Conservation (phyloP, 2,797 vertebrate species). For the Apogon hyalosoma region DNA sequence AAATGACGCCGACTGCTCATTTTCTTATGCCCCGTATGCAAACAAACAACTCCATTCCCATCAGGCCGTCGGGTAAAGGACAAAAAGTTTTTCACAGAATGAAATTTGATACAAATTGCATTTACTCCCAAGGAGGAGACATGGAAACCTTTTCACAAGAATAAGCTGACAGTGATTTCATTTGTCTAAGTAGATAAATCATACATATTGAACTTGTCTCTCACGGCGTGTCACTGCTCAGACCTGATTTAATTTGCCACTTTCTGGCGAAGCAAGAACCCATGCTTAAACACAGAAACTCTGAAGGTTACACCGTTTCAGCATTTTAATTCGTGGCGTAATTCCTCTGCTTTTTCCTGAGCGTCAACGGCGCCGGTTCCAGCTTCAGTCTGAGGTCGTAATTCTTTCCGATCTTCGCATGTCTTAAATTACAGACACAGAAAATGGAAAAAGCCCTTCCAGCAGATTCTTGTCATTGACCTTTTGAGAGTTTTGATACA, state of each 20-base stretch:
- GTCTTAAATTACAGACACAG: slow-evolving; percentile 17
- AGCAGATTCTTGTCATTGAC: slow-evolving; percentile 15
- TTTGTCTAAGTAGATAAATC: slow-evolving; percentile 91
- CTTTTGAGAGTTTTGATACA: slow-evolving; percentile 28
- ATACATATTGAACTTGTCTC: slow-evolving; percentile 87
- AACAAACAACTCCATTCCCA: slow-evolving; percentile 26
- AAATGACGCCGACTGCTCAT: not conserved
- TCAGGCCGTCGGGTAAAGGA: slow-evolving; percentile 23
- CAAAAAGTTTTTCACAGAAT: slow-evolving; percentile 71
- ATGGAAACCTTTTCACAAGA: slow-evolving; percentile 81
- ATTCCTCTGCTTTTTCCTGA: slow-evolving; percentile 17
- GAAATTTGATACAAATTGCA: slow-evolving; percentile 83
- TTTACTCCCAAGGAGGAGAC: slow-evolving; percentile 79
- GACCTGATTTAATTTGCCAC: slow-evolving; percentile 88
- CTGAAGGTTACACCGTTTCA: slow-evolving; percentile 82
- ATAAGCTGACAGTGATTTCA: slow-evolving; percentile 88
- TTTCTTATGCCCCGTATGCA: slow-evolving; percentile 20
- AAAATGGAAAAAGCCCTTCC: slow-evolving; percentile 7
- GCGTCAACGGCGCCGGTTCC: slow-evolving; percentile 21
- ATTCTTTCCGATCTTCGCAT: slow-evolving; percentile 7
- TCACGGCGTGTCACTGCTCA: slow-evolving; percentile 79
- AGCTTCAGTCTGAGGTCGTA: slow-evolving; percentile 32
- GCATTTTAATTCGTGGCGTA: slow-evolving; percentile 82
- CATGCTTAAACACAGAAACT: slow-evolving; percentile 79
- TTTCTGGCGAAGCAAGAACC: slow-evolving; percentile 71